Conservation (phyloP, 2,113 vertebrate genomes). For the Sturnira hondurensis region DNA sequence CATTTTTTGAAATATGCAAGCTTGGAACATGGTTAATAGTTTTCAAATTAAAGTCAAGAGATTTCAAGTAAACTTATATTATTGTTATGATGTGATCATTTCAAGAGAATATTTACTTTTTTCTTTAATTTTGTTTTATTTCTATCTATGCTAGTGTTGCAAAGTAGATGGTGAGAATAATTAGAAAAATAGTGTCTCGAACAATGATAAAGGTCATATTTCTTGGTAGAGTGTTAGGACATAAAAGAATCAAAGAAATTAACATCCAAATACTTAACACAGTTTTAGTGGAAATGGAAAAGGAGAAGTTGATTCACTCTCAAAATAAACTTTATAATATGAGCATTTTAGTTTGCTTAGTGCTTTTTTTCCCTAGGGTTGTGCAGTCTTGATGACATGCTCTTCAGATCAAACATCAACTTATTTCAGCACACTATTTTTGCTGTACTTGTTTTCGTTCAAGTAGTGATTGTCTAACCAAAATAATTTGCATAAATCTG, state of each 20-base stretch:
- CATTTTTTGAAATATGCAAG: background rate
- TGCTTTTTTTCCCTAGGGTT: background rate
- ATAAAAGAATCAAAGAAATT: conserved; percentile 54
- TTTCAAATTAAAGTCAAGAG: fast-evolving
- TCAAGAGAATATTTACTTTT: background rate
- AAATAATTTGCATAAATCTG: background rate
- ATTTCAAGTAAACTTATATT: background rate
- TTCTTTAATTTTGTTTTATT: conserved; percentile 57
- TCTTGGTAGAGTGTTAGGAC: background rate
- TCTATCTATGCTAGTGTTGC: background rate
- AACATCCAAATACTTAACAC: conserved; percentile 53
- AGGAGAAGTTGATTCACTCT: conserved; percentile 18
- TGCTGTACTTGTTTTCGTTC: background rate
- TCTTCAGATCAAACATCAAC: background rate
- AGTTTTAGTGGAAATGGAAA: conserved; percentile 43
- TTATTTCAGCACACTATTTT: background rate
- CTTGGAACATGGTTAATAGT: background rate
- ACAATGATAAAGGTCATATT: conserved; percentile 26
- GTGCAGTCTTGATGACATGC: background rate
- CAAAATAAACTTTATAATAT: background rate
- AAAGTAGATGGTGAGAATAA: background rate
- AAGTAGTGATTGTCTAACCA: fast-evolving
- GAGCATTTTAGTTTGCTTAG: background rate
- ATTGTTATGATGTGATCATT: background rate
- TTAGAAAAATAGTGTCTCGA: conserved; percentile 33